These are phyloP conservation scores for Gymnocheta viridis DNA, from an alignment of 2,888 invertebrate species.

Conservation along the genomic window DNA sequence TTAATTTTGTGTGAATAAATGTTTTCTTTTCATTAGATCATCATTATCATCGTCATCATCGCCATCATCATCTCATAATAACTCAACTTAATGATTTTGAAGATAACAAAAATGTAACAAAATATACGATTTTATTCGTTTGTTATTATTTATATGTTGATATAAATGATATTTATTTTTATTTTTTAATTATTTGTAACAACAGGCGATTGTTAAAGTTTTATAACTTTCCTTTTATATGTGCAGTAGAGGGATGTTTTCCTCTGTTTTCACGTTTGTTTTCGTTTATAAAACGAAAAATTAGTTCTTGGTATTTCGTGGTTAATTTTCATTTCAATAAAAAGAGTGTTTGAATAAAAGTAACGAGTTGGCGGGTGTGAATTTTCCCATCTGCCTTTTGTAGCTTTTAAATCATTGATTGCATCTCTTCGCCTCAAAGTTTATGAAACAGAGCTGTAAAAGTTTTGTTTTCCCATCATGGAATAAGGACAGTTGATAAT, in stretches of 20 bases:
- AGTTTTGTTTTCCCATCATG: too few species aligned
- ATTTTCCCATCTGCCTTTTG: constrained; percentile 52
- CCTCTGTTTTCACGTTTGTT: neutral
- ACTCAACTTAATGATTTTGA: constrained; percentile 65
- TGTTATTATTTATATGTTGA: neutral
- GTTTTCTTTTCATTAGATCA: constrained; percentile 69
- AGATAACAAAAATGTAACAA: constrained; percentile 46
- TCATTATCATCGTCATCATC: constrained; percentile 25
- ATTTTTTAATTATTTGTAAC: constrained; percentile 61
- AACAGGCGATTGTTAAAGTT: constrained; percentile 49
- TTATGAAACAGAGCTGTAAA: neutral
- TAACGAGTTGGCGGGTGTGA: constrained; percentile 62
- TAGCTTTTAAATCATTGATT: constrained; percentile 37
- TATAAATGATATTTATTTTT: neutral
- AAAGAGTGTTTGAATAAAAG: neutral
- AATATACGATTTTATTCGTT: neutral
- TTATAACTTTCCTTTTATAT: constrained; percentile 7
- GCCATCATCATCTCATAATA: constrained; percentile 15
- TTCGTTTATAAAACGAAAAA: too few species aligned
- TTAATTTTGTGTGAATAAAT: constrained; percentile 50
- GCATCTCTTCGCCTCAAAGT: neutral
- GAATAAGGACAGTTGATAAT: too few species aligned
- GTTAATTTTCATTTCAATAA: constrained; percentile 12
- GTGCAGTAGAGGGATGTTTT: neutral
- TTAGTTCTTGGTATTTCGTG: constrained; percentile 25